Evolutionary conservation across 2,888 invertebrate genomes (phyloP), one percentile per base, ranked within the genome.

Genomic region (Ennomos erosarius): DNA sequence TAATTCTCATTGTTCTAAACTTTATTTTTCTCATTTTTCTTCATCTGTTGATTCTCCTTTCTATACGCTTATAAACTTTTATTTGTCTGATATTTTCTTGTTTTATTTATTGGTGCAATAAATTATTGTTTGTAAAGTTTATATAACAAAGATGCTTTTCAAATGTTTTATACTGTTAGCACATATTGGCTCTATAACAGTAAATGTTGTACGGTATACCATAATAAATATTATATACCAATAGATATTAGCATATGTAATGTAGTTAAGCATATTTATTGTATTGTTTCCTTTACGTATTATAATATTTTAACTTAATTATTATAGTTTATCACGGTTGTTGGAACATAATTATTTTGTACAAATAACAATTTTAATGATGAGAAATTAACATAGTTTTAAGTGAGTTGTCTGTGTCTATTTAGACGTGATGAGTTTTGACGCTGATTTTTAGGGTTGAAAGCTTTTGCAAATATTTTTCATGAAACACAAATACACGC

Each of bases 331-430:
- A 88, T 90, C 76, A 82, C 82, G 85, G 88, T 88, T 86, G 91
- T 90, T 89, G 88, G 85, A 81, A 86, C 80, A 83, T 84, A 88
- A 89, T 89, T 88, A 88, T 87, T 90, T 87, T 91, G 92, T 92
- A 91, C 92, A 91, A 91, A 91, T 89, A 90, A 88, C 87, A 84
- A 86, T 88, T 88, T 85, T 87, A 85, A 83, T 84, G 78, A 82
- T 79, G 76, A 76, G 77, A 80, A 85, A 82, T 79, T 88, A 88
- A 87, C 80, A 73, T 90, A 90, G 85, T 77, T 80, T 59, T 89
- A 88, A 84, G 84, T 72, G 71, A 74, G 73, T 78, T 72, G 39
- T 62, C 46, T 56, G 59, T 77, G 66, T 73, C 53, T 47, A 26
- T 46, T 56, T 55, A 48, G 55, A 54, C 42, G 52, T 40, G 48